Base-by-base conservation (phyloP, 2,797 vertebrate species). In the Lacerta bilineata region DNA sequence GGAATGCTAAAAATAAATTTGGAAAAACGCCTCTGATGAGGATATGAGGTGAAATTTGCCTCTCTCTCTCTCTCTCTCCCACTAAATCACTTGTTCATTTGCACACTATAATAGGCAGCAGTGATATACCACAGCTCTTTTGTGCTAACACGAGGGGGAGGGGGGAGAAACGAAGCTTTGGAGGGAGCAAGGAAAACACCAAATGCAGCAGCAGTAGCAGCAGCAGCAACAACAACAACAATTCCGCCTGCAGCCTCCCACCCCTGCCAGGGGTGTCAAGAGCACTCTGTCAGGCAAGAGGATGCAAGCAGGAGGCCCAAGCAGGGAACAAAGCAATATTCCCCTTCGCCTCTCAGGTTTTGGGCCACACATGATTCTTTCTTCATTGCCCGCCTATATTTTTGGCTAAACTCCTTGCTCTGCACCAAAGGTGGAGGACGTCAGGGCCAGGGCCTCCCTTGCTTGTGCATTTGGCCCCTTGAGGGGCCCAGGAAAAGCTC, bases 1-100 rank as follows among this genome's bases (percentile, higher is more conserved):
- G 80, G 90, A 92, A 82, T 75, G 74, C 91, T 94, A 90, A 95
- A 95, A 94, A 93, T 94, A 95, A 69, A 80, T 33, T 2, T 5
- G 0, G 25, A 84, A 39, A 91, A 93, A 81, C 61, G 29, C 36
- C 88, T 89, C 71, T 79, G 18, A 82, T 86, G 46, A 78, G 90
- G 92, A 85, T 55, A 93, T 93, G 81, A 92, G 84, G 94, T 95
- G 94, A 95, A 95, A 0, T 1, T 41, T 94, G 76, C 91, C 77
- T 23, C 20, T 29, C 9, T 2, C 66, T 92, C 93, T 69, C 88
- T 46, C 6, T 29, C 10, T 10, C 66, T 93, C 94, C 66, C 88
- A 41, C 86, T 86, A 93, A 94, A 74, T 68, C 83, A 88, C 68
- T 50, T 83, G 90, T 93, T 91, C 90, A 90, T 86, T 91, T 84